Evolutionary conservation across 2,888 invertebrate species (phyloP).

Genomic region (Thyatira batis): DNA sequence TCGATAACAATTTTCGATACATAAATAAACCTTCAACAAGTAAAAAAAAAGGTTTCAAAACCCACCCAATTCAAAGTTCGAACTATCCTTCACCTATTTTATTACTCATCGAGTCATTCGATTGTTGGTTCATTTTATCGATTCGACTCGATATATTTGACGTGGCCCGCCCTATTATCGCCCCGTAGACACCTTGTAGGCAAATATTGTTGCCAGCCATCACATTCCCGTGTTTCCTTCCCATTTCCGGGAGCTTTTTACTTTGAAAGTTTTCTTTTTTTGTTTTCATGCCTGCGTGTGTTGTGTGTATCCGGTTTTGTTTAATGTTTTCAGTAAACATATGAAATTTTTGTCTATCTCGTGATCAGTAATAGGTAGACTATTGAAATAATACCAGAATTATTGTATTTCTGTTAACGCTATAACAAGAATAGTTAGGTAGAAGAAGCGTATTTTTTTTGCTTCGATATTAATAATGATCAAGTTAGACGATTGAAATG

Average conservation of each 20-base stretch:
- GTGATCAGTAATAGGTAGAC: too few species aligned
- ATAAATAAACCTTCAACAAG: too few species aligned
- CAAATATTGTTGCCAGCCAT: slow-evolving; percentile 12
- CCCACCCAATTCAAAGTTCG: neutral
- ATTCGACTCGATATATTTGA: slow-evolving; percentile 11
- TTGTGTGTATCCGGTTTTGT: slow-evolving; percentile 1
- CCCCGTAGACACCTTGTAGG: slow-evolving; percentile 6
- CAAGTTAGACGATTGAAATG: too few species aligned
- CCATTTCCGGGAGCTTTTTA: slow-evolving; percentile 10
- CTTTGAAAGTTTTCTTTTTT: slow-evolving; percentile 9
- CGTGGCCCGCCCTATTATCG: slow-evolving; percentile 9
- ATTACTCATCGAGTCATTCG: neutral
- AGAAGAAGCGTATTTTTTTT: too few species aligned
- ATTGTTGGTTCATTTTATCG: slow-evolving; percentile 6
- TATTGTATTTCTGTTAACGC: too few species aligned
- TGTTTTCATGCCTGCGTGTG: slow-evolving; percentile 5
- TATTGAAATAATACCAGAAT: too few species aligned
- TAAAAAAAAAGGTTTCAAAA: neutral
- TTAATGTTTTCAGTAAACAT: too few species aligned
- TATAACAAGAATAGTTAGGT: too few species aligned
- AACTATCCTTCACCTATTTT: neutral
- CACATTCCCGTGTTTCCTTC: slow-evolving; percentile 11
- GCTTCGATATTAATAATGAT: too few species aligned
- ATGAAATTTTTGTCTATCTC: too few species aligned
- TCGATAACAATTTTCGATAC: too few species aligned